These are phyloP conservation scores for Camponotus pennsylvanicus DNA, from an alignment of 1,140 invertebrate species.

Conservation along the genomic window DNA sequence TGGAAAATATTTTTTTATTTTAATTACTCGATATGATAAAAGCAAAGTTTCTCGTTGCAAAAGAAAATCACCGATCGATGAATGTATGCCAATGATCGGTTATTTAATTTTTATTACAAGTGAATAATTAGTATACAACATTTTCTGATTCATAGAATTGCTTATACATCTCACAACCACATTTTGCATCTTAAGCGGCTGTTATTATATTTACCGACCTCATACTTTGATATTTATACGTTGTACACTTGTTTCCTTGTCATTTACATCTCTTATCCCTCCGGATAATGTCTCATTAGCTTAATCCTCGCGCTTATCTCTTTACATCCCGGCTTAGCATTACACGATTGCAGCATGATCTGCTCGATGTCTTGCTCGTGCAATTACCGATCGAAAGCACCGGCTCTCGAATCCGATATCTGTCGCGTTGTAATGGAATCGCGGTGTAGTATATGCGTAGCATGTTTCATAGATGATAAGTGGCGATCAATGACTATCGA, in stretches of 20 bases:
- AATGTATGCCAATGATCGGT: not conserved
- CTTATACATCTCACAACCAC: not conserved
- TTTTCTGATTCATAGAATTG: not conserved
- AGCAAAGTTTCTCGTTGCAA: not conserved
- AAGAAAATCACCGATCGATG: not conserved
- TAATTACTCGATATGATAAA: slow-evolving; percentile 1
- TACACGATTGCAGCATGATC: slow-evolving; percentile 68
- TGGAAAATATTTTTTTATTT: not conserved
- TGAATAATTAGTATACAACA: not conserved
- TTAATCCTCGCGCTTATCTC: not conserved
- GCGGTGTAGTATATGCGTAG: slow-evolving; percentile 20
- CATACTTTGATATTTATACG: not conserved
- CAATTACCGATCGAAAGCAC: not conserved
- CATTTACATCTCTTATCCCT: not conserved
- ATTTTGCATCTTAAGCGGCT: slow-evolving; percentile 21
- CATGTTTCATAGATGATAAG: slow-evolving; percentile 48
- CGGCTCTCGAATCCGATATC: not conserved
- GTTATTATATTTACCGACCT: not conserved
- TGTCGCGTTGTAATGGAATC: not conserved
- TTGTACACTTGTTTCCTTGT: not conserved
- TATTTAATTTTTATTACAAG: not conserved
- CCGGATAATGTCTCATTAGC: slow-evolving; percentile 45
- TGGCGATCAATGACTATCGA: slow-evolving; percentile 17
- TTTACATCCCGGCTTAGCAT: slow-evolving; percentile 56
- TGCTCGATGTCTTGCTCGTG: slow-evolving; percentile 19